phyloP scores from a whole-genome alignment of 1,140 invertebrate genomes.

The Aradophagus sp. region DNA sequence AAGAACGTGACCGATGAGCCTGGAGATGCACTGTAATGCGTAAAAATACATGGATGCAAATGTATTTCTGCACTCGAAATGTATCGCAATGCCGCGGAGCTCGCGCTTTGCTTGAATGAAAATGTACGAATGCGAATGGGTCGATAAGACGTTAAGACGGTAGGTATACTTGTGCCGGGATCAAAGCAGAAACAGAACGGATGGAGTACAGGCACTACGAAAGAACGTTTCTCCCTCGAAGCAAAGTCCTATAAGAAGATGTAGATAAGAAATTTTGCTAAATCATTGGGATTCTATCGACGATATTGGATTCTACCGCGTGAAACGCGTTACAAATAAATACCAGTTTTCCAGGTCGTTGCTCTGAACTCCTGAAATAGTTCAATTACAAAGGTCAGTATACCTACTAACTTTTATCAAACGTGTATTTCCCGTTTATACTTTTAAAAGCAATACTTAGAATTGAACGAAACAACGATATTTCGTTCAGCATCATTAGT shows the following conservation, averaged over 20 bases:
- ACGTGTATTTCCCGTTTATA: too few relatives aligned
- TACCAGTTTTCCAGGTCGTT: conserved; percentile 44
- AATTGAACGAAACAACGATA: too few relatives aligned
- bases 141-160: conserved; percentile 52
- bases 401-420: too few relatives aligned
- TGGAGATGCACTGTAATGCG: too few relatives aligned
- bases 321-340: conserved; percentile 49
- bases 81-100: conserved; percentile 48
- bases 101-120: conserved; percentile 52
- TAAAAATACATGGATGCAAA: conserved; percentile 40
- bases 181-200: conserved; percentile 57
- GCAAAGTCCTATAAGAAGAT: conserved; percentile 51
- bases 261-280: conserved; percentile 57
- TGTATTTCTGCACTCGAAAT: conserved; percentile 26
- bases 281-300: conserved; percentile 56
- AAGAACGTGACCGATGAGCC: too few relatives aligned
- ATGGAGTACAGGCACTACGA: conserved; percentile 41
- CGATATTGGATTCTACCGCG: conserved; percentile 54
- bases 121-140: conserved; percentile 54
- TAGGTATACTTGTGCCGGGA: conserved; percentile 42
- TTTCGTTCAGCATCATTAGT: too few relatives aligned
- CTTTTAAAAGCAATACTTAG: too few relatives aligned
- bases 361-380: conserved; percentile 40
- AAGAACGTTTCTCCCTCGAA: conserved; percentile 46
- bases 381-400: too few relatives aligned